phyloP scores from a whole-genome alignment of 2,113 vertebrate genomes.

The Cacatua alba region DNA sequence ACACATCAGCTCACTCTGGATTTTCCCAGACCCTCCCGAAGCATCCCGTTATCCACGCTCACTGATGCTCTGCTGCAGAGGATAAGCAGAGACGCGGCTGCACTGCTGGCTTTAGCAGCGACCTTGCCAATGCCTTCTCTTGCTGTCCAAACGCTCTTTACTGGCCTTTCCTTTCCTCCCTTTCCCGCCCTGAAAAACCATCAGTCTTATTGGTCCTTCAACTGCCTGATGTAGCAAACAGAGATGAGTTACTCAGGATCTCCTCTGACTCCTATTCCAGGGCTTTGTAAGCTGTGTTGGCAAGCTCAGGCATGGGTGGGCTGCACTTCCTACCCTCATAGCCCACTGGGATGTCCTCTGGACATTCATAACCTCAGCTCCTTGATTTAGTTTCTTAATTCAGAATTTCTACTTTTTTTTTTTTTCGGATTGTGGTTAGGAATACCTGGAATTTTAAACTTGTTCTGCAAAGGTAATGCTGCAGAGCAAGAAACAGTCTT shows the following conservation, averaged over 20 bases:
- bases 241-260: background rate
- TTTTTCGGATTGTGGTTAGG: background rate
- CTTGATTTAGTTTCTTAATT: background rate
- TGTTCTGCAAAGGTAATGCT: background rate
- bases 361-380: background rate
- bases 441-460: background rate
- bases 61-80: background rate
- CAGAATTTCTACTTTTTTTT: background rate
- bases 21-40: background rate
- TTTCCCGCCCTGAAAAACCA: background rate
- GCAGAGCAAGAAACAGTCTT: background rate
- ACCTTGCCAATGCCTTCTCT: background rate
- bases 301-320: background rate
- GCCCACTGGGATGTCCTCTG: background rate
- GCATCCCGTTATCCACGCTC: accelerated
- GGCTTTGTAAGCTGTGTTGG: background rate
- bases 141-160: accelerated
- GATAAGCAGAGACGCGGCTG: background rate
- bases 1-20: background rate
- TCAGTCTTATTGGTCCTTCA: background rate
- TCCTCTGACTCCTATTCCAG: background rate
- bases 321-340: background rate
- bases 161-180: background rate
- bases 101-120: background rate
- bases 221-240: background rate